A percentile compares a stretch with the other conserved stretches of the same genome.
Conservation (phyloP, 92 coral and sea anemone species). For the Siderastrea siderea region DNA sequence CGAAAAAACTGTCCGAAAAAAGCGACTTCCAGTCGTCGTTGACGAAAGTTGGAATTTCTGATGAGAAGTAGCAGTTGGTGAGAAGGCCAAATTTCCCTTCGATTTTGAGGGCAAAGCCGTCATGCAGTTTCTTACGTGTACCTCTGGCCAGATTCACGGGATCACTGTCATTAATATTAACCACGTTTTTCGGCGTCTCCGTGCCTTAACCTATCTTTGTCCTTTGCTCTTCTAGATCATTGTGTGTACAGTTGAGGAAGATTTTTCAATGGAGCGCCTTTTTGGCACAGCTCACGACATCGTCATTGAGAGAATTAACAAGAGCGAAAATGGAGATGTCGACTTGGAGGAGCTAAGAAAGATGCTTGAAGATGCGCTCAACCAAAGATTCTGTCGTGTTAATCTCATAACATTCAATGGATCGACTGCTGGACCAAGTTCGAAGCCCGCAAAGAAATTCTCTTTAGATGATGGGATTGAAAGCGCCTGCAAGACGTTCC, state of each 20-base stretch:
- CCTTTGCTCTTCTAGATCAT: slow-evolving; percentile 11
- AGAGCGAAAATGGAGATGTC: neutral
- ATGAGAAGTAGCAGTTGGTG: no score
- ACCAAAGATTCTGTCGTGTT: slow-evolving; percentile 6
- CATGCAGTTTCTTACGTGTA: no score
- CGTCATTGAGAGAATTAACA: slow-evolving; percentile 1
- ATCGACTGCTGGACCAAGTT: neutral
- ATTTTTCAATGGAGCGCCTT: slow-evolving; percentile 24
- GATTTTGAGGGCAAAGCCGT: no score
- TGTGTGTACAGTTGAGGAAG: neutral
- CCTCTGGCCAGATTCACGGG: no score
- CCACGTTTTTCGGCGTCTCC: no score
- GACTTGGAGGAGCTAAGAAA: slow-evolving; percentile 3
- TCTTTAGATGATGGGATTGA: slow-evolving; percentile 15
- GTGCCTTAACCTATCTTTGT: neutral
- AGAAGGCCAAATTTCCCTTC: no score
- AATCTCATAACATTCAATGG: slow-evolving; percentile 12
- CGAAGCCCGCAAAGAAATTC: slow-evolving; percentile 24
- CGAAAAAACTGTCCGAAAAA: no score
- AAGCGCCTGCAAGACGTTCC: slow-evolving; percentile 30
- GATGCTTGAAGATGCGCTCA: slow-evolving; percentile 15
- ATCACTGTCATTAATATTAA: no score
- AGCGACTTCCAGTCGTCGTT: no score
- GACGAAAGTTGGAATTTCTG: no score
- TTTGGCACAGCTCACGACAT: slow-evolving; percentile 50